phyloP scores from a whole-genome alignment of 2,888 invertebrate genomes.

The Neelides folsomi region DNA sequence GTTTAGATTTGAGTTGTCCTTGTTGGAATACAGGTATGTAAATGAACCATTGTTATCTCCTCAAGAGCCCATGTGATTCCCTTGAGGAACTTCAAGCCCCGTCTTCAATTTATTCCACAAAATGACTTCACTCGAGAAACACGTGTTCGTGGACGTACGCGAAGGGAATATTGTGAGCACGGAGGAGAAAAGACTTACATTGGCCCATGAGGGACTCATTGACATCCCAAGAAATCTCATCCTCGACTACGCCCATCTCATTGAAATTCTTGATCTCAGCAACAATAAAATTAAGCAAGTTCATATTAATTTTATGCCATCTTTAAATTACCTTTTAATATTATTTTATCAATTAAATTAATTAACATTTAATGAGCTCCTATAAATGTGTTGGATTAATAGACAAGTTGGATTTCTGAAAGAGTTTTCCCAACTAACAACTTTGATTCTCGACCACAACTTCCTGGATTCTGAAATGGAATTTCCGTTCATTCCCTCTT shows the following conservation, averaged over 20 bases:
- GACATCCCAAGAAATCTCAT: constrained; percentile 52
- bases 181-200: constrained; percentile 47
- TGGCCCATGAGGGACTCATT: constrained; percentile 56
- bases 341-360: constrained; percentile 2
- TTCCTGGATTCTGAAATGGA: constrained; percentile 53
- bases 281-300: constrained; percentile 57
- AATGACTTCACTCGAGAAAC: constrained; percentile 18
- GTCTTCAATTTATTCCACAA: background rate
- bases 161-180: constrained; percentile 26
- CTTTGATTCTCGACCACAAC: constrained; percentile 70
- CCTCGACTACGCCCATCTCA: constrained; percentile 48
- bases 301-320: background rate
- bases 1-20: no score
- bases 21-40: no score
- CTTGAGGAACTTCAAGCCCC: no score
- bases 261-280: constrained; percentile 56
- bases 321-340: background rate
- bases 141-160: constrained; percentile 12
- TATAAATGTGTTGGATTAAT: constrained; percentile 12
- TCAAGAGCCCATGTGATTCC: no score
- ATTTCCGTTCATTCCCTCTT: constrained; percentile 52
- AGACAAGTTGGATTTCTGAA: constrained; percentile 60
- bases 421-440: constrained; percentile 57
- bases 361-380: background rate
- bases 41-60: no score